These are phyloP conservation scores for Eremophila alpestris DNA, from an alignment of 2,797 vertebrate species.

Conservation along the genomic window DNA sequence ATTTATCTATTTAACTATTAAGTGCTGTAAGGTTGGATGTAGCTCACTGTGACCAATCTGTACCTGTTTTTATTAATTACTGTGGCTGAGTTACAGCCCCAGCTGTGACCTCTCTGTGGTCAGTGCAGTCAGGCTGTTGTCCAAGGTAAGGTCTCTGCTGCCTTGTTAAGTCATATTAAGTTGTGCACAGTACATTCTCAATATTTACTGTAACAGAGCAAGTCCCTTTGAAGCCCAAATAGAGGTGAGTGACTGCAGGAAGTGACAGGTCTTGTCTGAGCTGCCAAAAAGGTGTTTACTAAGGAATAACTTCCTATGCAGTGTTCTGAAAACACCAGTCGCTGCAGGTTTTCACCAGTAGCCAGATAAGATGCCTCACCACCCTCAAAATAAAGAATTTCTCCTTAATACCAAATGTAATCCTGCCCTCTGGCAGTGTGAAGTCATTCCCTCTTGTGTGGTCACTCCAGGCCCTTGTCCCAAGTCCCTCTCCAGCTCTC, in stretches of 20 bases:
- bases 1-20: neutral
- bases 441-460: neutral
- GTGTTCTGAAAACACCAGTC: neutral
- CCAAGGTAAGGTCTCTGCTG: neutral
- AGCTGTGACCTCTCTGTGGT: neutral
- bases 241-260: neutral
- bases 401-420: neutral
- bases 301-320: neutral
- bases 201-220: neutral
- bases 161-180: neutral
- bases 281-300: neutral
- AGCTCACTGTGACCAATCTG: neutral
- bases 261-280: neutral
- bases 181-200: neutral
- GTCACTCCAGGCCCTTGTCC: neutral
- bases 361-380: neutral
- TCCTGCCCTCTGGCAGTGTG: neutral
- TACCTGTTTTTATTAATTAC: neutral
- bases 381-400: neutral
- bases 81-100: neutral
- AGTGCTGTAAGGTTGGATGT: neutral
- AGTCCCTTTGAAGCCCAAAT: neutral
- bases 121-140: conserved; percentile 15
- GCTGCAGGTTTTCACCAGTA: neutral
- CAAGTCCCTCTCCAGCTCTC: neutral